Conservation (phyloP, 2,888 invertebrate genomes). For the Drosophila atripex region DNA sequence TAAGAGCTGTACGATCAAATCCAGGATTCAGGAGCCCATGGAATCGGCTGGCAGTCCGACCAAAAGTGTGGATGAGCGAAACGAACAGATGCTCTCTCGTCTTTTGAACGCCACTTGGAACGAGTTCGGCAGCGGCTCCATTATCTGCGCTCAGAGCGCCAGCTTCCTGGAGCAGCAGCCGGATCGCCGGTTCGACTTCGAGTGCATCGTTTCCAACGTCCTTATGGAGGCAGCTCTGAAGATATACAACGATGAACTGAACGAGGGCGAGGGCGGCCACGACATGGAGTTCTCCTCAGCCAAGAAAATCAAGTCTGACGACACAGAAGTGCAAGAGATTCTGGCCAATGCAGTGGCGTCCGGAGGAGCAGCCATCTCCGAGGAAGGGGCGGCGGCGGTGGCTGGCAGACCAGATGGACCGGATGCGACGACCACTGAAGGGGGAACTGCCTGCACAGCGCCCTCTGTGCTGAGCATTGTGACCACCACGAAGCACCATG, state of each 20-base stretch:
- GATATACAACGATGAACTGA: constrained; percentile 83
- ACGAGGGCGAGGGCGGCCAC: constrained; percentile 46
- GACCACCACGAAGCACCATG: constrained; percentile 76
- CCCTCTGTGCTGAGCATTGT: constrained; percentile 53
- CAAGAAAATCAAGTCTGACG: constrained; percentile 84
- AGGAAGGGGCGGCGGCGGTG: constrained; percentile 45
- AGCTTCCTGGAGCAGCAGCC: constrained; percentile 85
- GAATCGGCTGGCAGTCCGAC: neutral
- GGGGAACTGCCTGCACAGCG: constrained; percentile 35
- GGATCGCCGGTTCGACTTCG: constrained; percentile 81
- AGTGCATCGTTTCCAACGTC: constrained; percentile 87
- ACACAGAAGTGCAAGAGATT: constrained; percentile 83
- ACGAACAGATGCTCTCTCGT: constrained; percentile 87
- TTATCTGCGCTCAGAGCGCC: constrained; percentile 86
- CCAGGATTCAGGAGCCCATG: constrained; percentile 4
- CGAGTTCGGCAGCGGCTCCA: constrained; percentile 86
- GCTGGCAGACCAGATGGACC: constrained; percentile 42
- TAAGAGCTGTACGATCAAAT: constrained; percentile 10
- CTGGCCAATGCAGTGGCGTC: constrained; percentile 76
- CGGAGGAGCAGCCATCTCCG: constrained; percentile 20
- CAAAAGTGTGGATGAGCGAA: constrained; percentile 82
- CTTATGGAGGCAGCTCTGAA: constrained; percentile 83
- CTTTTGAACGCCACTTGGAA: constrained; percentile 90
- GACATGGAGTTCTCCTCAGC: constrained; percentile 81
- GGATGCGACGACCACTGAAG: constrained; percentile 47